Evolutionary conservation across 92 coral and sea anemone species (phyloP), one percentile per base, ranked within the genome.

Genomic region (Ricordea florida): DNA sequence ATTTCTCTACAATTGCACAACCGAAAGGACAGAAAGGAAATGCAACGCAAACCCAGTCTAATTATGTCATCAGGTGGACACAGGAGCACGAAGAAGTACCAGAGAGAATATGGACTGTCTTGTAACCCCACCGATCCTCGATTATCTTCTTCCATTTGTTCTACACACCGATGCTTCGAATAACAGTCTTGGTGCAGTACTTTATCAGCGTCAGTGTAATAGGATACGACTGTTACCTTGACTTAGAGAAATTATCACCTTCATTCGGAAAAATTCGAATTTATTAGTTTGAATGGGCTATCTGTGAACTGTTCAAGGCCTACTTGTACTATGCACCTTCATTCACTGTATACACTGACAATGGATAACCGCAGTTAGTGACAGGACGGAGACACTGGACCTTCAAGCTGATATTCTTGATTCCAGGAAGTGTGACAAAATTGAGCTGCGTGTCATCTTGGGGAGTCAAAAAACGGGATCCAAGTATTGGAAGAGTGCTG

Each of bases 171-270:
- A 71, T 38, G 79, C 79, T 31, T 52, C 66, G 6, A 44, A 56
- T 35, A 38, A 24, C 8, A 66, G 79, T 28, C 62, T 71, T 8
- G 79, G 79, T 9, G 68, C 50, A 20, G 79, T 71, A 7, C 22
- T 71, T 10, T 71, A 71, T 22, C 69, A 71, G 29, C 10, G 26
- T 0, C 76, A 68, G 64, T 2, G 33, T 6, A 62, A 62, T 4
- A 50, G 18, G 32, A 29, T 68, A 14, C 23, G 76, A 17, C 51
- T 58, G 43, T 57, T 37, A 20, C 51, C 41, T 10, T 58, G n/a
- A n/a, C n/a, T n/a, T n/a, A n/a, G n/a, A n/a, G n/a, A 22, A 72
- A 72, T 26, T 72, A 72, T 40, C 79, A 72, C 70, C 79, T 72
- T 2, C 79, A 36, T 43, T 18, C 79, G 2, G 57, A 56, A 1